Evolutionary conservation across 37 sponge, comb jelly and placozoan genomes (phyloP).

Genomic region (Bolinopsis microptera): DNA sequence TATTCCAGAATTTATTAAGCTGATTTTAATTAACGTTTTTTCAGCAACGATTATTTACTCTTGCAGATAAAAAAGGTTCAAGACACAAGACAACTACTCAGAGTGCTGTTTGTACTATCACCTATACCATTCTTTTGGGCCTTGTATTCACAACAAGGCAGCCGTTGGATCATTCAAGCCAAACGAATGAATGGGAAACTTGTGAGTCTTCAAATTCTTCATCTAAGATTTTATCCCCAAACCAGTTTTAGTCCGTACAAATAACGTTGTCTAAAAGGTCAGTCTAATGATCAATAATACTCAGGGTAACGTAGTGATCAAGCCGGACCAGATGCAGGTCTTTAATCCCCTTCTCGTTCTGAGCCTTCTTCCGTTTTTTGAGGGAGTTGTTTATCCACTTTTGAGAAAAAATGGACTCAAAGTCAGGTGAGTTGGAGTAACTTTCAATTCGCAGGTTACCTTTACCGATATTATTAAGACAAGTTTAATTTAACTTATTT

Average conservation of each 20-base stretch:
- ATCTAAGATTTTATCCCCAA: too few species aligned
- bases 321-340: conserved; percentile 91
- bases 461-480: too few species aligned
- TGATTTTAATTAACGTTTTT: background rate
- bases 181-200: conserved; percentile 83
- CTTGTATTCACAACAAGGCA: conserved; percentile 93
- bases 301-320: conserved; percentile 71
- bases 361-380: conserved; percentile 91
- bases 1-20: background rate
- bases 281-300: too few species aligned
- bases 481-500: too few species aligned
- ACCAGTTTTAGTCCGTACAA: too few species aligned
- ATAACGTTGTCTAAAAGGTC: too few species aligned
- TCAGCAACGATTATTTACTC: background rate
- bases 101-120: conserved; percentile 75
- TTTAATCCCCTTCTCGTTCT: conserved; percentile 93
- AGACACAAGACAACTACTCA: conserved; percentile 6
- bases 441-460: too few species aligned
- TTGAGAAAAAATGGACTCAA: conserved; percentile 72
- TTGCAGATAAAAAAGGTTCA: conserved; percentile 59
- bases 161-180: conserved; percentile 96
- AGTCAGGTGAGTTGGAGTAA: conserved; percentile 38
- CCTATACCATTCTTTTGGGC: conserved; percentile 98
- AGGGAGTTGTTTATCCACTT: conserved; percentile 85
- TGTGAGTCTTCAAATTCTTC: too few species aligned